Percentiles rank a stretch among this genome's conserved stretches.
Conservation (phyloP, 2,113 vertebrate species). For the Pterocles burchelli region DNA sequence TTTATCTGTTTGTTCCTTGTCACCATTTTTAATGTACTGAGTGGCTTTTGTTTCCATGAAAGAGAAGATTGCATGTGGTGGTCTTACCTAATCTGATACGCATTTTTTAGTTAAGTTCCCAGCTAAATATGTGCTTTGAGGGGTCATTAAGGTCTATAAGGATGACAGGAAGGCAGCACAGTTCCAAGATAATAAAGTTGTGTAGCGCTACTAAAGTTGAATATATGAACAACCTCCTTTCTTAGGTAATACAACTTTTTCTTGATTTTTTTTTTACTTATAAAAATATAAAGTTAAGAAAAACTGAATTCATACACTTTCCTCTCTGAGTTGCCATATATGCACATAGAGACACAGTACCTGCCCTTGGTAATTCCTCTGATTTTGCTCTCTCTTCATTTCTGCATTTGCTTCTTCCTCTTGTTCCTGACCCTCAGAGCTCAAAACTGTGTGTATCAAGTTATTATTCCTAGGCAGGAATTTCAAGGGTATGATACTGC, state of each 20-base stretch:
- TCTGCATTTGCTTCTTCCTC: not conserved
- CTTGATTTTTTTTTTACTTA: not conserved
- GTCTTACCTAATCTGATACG: not conserved
- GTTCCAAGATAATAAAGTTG: not conserved
- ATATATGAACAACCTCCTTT: not conserved
- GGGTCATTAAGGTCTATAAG: not conserved
- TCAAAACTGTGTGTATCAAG: slow-evolving; percentile 9
- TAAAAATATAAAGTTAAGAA: not conserved
- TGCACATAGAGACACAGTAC: not conserved
- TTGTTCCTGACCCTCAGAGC: not conserved
- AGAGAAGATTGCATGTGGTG: not conserved
- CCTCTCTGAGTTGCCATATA: not conserved
- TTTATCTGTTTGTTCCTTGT: not conserved
- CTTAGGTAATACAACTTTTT: not conserved
- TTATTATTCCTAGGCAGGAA: not conserved
- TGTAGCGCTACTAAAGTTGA: not conserved
- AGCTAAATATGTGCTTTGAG: not conserved
- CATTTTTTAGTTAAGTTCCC: not conserved
- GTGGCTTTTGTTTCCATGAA: not conserved
- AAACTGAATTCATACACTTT: not conserved
- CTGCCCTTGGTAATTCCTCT: not conserved
- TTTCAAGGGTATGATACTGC: not conserved
- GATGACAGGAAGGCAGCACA: not conserved
- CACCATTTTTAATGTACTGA: not conserved
- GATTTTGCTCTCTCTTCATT: not conserved